phyloP scores from a whole-genome alignment of 2,888 invertebrate species.

The Drosophila meridiana region DNA sequence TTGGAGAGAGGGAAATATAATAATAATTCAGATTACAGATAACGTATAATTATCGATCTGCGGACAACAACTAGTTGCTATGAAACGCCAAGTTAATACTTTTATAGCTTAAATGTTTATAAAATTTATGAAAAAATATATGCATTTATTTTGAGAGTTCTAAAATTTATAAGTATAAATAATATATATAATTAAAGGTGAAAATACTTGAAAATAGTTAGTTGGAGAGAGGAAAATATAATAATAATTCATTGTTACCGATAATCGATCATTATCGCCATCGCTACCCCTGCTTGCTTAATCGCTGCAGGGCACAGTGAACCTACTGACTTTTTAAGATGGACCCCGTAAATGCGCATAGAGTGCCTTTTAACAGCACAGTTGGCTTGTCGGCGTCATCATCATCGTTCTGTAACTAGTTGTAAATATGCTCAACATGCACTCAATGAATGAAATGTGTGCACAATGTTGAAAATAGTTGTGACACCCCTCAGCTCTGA shows the following conservation, averaged over 20 bases:
- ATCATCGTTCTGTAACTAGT: slow-evolving; percentile 55
- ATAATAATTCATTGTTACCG: no score
- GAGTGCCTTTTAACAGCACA: slow-evolving; percentile 62
- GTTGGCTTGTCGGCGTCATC: slow-evolving; percentile 31
- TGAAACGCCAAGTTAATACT: no score
- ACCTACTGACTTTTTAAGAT: slow-evolving; percentile 59
- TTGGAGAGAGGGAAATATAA: no score
- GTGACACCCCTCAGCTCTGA: slow-evolving; percentile 42
- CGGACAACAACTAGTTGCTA: no score
- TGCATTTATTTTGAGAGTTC: no score
- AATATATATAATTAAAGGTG: background rate
- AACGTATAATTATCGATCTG: no score
- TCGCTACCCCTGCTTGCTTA: background rate
- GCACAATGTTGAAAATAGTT: slow-evolving; percentile 79
- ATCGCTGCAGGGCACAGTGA: slow-evolving; percentile 10
- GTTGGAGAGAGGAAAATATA: no score
- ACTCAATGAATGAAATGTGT: slow-evolving; percentile 78
- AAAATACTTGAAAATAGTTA: no score
- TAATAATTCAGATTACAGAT: no score
- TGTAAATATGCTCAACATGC: slow-evolving; percentile 78
- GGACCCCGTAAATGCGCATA: slow-evolving; percentile 70
- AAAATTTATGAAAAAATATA: no score
- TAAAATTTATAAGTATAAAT: no score
- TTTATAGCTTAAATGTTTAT: no score
- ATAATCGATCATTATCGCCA: background rate